A percentile compares a stretch with the other conserved stretches of the same genome.
Conservation (phyloP, 2,888 invertebrate species). For the Harpalus rubripes region DNA sequence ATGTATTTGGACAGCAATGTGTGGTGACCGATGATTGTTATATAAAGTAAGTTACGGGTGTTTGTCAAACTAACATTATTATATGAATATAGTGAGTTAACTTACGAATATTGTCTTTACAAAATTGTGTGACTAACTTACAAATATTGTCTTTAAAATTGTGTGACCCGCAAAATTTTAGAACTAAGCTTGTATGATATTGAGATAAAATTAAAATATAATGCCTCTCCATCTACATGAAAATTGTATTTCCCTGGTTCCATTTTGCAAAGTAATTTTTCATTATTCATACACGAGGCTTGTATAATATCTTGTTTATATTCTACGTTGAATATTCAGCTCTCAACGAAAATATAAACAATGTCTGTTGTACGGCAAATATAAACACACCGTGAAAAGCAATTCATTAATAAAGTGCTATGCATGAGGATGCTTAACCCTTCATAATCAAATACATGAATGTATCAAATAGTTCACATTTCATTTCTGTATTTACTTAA, state of each 20-base stretch:
- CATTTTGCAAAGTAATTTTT: slow-evolving; percentile 3
- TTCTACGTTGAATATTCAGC: slow-evolving; percentile 2
- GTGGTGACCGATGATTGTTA: too few relatives aligned
- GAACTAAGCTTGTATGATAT: background rate
- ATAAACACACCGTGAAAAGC: background rate
- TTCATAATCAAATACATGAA: slow-evolving; percentile 21
- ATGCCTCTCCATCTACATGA: background rate
- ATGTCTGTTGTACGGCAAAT: slow-evolving; percentile 9
- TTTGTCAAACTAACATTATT: too few relatives aligned
- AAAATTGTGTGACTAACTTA: too few relatives aligned
- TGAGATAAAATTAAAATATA: background rate
- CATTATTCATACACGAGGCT: background rate
- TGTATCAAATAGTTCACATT: background rate
- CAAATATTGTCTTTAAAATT: too few relatives aligned
- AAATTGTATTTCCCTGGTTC: background rate
- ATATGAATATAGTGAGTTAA: too few relatives aligned
- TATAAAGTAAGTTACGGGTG: too few relatives aligned
- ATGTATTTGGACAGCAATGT: too few relatives aligned
- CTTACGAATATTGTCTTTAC: too few relatives aligned
- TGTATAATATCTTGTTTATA: background rate
- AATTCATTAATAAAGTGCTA: slow-evolving; percentile 10
- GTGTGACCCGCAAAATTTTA: too few relatives aligned
- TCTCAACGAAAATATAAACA: slow-evolving; percentile 20
- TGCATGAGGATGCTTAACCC: slow-evolving; percentile 17
- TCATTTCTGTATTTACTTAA: background rate